Conservation (phyloP, 2,888 invertebrate genomes). For the Octodonta nipae region DNA sequence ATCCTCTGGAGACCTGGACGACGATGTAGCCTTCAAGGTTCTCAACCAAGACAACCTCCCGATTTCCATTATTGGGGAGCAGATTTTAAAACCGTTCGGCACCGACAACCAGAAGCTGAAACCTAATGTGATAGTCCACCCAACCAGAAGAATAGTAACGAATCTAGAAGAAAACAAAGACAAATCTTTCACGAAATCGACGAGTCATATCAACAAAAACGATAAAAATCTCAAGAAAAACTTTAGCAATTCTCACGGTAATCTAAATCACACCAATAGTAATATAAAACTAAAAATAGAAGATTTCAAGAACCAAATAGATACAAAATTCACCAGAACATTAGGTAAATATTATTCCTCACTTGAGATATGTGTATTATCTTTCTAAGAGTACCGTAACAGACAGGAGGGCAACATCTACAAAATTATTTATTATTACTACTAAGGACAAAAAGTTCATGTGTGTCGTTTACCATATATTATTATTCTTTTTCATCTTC, state of each 20-base stretch:
- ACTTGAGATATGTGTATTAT: too few species aligned
- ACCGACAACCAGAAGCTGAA: constrained; percentile 30
- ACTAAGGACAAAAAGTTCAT: too few species aligned
- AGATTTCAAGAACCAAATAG: constrained; percentile 28
- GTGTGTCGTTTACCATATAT: too few species aligned
- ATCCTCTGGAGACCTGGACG: constrained; percentile 24
- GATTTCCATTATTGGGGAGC: constrained; percentile 28
- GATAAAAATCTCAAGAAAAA: constrained; percentile 24
- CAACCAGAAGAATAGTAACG: constrained; percentile 34
- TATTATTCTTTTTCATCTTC: too few species aligned
- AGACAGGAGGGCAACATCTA: too few species aligned
- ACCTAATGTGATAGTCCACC: constrained; percentile 44
- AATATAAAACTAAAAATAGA: constrained; percentile 28
- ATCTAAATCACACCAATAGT: constrained; percentile 30
- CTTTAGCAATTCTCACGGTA: constrained; percentile 36
- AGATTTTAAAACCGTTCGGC: constrained; percentile 32
- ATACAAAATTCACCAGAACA: constrained; percentile 51
- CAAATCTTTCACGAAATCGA: constrained; percentile 30
- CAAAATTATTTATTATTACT: too few species aligned
- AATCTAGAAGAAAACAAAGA: constrained; percentile 27
- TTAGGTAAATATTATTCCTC: constrained; percentile 33
- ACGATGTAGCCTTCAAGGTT: constrained; percentile 34
- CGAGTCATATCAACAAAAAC: constrained; percentile 22
- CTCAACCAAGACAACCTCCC: constrained; percentile 34
- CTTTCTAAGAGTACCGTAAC: too few species aligned